These are phyloP conservation scores for Tillus elongatus DNA, from an alignment of 2,888 invertebrate species.

Conservation along the genomic window DNA sequence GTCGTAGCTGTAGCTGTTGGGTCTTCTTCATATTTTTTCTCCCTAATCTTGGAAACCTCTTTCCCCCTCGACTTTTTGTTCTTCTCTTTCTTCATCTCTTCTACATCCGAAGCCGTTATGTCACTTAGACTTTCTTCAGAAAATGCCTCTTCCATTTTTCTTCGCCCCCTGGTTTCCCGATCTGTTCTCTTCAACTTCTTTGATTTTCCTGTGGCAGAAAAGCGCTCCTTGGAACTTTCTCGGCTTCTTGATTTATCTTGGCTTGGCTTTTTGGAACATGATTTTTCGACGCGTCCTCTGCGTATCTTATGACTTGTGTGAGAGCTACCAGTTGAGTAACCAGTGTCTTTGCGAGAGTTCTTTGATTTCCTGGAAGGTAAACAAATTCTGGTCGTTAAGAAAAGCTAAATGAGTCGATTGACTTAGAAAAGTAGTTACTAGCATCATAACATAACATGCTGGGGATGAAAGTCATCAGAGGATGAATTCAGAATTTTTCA, in stretches of 20 bases:
- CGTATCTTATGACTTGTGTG: conserved; percentile 47
- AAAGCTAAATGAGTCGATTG: no score
- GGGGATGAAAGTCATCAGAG: no score
- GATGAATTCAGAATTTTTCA: no score
- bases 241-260: conserved; percentile 26
- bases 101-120: conserved; percentile 22
- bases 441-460: no score
- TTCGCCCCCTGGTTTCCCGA: conserved; percentile 25
- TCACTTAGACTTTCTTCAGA: conserved; percentile 32
- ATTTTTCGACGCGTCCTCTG: conserved; percentile 19
- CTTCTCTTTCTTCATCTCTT: conserved; percentile 25
- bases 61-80: conserved; percentile 19
- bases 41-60: conserved; percentile 13
- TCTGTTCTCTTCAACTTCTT: conserved; percentile 35
- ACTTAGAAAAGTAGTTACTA: no score
- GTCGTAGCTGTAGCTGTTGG: conserved; percentile 25
- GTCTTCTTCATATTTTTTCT: conserved; percentile 27
- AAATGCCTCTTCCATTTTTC: conserved; percentile 24
- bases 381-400: no score
- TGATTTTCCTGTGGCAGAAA: conserved; percentile 18
- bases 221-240: conserved; percentile 23
- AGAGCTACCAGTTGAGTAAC: conserved; percentile 60
- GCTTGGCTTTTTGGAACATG: conserved; percentile 25
- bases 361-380: conserved; percentile 38
- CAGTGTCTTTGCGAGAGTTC: conserved; percentile 52